These are phyloP conservation scores for Pogonocichla stellata DNA, from an alignment of 2,113 vertebrate species.

Conservation along the genomic window DNA sequence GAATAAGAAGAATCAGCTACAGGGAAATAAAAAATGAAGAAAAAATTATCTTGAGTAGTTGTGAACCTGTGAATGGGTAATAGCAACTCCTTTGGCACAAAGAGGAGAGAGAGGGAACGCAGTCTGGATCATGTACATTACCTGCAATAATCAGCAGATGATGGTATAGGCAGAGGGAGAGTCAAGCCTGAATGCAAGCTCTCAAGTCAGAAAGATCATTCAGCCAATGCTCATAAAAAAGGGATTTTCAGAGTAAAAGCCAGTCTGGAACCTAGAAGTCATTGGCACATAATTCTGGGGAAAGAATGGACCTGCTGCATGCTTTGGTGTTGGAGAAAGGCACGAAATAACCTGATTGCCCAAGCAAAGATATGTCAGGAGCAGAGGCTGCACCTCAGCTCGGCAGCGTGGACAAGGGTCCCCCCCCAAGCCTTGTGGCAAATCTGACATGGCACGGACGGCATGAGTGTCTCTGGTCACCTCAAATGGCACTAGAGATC, in stretches of 20 bases:
- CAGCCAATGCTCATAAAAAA: not conserved
- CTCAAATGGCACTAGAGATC: not conserved
- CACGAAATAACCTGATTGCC: not conserved
- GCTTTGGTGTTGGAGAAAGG: not conserved
- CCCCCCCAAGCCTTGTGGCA: not conserved
- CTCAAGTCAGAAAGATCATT: not conserved
- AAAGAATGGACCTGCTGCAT: not conserved
- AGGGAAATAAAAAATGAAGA: not conserved
- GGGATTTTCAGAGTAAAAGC: not conserved
- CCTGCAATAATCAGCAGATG: not conserved
- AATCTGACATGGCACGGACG: not conserved
- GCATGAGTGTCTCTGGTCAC: not conserved
- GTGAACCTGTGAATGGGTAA: not conserved
- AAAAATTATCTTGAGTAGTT: not conserved
- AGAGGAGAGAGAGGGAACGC: not conserved
- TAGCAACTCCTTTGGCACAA: not conserved
- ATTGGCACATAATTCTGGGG: not conserved
- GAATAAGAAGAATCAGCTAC: not conserved
- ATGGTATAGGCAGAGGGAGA: not conserved
- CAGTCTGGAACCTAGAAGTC: not conserved
- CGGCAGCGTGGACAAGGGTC: accelerated
- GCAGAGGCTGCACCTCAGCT: not conserved
- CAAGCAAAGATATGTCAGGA: not conserved
- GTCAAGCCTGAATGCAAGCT: not conserved
- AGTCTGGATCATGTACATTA: not conserved